These are phyloP conservation scores for Prosapia bicincta DNA, from an alignment of 2,888 invertebrate species.

Conservation along the genomic window DNA sequence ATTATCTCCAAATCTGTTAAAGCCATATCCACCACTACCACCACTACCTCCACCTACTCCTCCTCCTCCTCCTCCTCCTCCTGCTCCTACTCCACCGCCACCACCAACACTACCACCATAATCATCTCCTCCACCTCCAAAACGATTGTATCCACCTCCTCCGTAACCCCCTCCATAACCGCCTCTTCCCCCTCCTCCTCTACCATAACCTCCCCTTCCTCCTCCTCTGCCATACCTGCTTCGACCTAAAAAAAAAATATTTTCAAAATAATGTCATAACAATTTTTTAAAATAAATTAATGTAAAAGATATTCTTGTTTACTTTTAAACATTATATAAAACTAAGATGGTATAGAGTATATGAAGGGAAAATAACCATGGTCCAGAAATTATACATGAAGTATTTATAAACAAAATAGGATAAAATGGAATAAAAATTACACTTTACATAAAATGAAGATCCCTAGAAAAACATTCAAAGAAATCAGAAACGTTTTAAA, in stretches of 20 bases:
- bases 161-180: not conserved
- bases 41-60: not conserved
- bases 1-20: too few relatives aligned
- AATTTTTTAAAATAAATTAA: too few relatives aligned
- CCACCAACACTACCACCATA: conserved; percentile 11
- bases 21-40: not conserved
- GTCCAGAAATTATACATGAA: too few relatives aligned
- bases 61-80: not conserved
- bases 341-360: too few relatives aligned
- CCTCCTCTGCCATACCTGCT: conserved; percentile 10
- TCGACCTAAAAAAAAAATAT: not conserved
- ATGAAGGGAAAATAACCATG: too few relatives aligned
- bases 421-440: too few relatives aligned
- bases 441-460: too few relatives aligned
- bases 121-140: conserved; percentile 7
- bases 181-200: not conserved
- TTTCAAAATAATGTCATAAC: too few relatives aligned
- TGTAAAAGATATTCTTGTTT: not conserved
- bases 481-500: too few relatives aligned
- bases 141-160: not conserved
- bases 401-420: too few relatives aligned
- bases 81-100: not conserved
- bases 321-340: too few relatives aligned
- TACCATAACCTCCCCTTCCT: conserved; percentile 13
- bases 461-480: too few relatives aligned